Conservation (phyloP, 2,113 vertebrate genomes). For the Phoxinus phoxinus region DNA sequence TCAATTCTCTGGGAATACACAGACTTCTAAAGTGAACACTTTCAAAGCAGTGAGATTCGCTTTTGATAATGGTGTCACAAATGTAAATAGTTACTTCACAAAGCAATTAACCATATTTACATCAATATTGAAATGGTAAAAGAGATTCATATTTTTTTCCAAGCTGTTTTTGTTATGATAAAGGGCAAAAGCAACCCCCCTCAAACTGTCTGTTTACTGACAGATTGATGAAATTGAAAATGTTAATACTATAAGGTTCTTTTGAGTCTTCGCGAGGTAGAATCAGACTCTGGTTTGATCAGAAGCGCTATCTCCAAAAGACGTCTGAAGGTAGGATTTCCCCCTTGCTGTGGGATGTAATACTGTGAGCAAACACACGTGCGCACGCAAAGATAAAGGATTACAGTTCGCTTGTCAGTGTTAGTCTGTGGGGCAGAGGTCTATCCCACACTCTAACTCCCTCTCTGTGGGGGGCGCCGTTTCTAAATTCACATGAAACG, state of each 20-base stretch:
- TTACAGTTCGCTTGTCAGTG: conserved; percentile 41
- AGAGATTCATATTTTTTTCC: background rate
- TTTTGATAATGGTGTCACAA: background rate
- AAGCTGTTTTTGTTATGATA: background rate
- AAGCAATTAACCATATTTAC: background rate
- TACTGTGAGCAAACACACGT: conserved; percentile 33
- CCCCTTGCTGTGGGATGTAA: conserved; percentile 41
- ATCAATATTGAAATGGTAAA: background rate
- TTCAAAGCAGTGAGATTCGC: background rate
- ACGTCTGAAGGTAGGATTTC: conserved; percentile 39
- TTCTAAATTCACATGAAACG: conserved; percentile 47
- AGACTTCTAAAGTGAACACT: background rate
- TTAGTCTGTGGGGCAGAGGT: conserved; percentile 41
- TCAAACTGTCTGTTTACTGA: conserved; percentile 23
- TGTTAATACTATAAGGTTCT: conserved; percentile 25
- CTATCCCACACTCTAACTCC: conserved; percentile 40
- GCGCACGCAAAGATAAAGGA: conserved; percentile 38
- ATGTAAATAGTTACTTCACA: background rate
- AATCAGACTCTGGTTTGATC: conserved; percentile 42
- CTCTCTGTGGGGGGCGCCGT: conserved; percentile 44
- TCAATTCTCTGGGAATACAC: background rate
- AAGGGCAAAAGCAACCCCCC: background rate
- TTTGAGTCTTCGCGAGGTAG: background rate
- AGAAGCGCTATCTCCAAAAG: conserved; percentile 37
- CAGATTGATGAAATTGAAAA: conserved; percentile 33